Evolutionary conservation across 2,888 invertebrate species (phyloP), one percentile per base, ranked within the genome.

Genomic region (Suillia variegata): DNA sequence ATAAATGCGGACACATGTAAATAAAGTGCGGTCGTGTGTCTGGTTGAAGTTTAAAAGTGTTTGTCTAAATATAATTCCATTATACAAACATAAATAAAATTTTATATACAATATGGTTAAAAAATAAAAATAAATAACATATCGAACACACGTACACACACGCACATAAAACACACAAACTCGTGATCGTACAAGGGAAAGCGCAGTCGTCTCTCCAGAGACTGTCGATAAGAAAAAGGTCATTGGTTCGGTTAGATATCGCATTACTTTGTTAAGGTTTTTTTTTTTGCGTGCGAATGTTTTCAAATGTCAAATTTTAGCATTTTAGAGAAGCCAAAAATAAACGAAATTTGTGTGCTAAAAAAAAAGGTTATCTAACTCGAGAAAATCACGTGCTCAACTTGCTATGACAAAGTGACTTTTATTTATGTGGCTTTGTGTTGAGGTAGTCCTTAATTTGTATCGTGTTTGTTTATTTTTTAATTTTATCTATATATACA

Each of bases 391-490:
- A 49, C 5, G 24, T 20, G 58, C 26, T 54, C 34, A 15, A 18
- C 26, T 13, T 20, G 34, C 47, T 38, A 26, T 54, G 49, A 54
- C 58, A 54, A 54, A 58, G 42, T 58, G 52, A 21, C 24, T 31
- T 8, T 8, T 8, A 31, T 8, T 17, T 8, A 42, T 31, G 12
- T 21, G 24, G 22, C 17, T 59, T 49, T 54, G 50, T 49, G 38
- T 54, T 58, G 38, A 13, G 38, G 6, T n/a, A 38, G 13, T 38
- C 12, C 6, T 5, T 31, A 31, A 53, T 48, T 26, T 31, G 38
- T 49, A 49, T 17, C 6, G 18, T 17, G 45, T 6, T 6, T 45
- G n/a, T 45, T n/a, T 45, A 6, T 38, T 47, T 58, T 48, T 31
- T 5, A 12, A 12, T 31, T 5, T 8, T n/a, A n/a, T n/a, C n/a